phyloP scores from a whole-genome alignment of 2,888 invertebrate species.

The Brachyptera putata region DNA sequence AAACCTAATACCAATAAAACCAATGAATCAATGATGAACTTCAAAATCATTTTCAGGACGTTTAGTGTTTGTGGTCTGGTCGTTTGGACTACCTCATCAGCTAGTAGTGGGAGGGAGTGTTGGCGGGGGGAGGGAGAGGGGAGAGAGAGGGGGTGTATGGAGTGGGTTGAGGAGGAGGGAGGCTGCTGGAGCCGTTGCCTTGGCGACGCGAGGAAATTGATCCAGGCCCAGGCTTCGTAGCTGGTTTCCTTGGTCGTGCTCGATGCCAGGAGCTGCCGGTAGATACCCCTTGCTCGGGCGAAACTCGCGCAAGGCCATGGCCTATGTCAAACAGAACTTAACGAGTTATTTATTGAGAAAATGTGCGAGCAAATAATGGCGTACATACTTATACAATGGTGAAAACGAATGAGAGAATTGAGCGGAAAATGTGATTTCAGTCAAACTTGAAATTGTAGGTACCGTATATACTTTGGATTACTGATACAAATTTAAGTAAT shows the following conservation, averaged over 20 bases:
- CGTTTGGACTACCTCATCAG: slow-evolving; percentile 3
- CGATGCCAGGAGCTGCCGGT: background rate
- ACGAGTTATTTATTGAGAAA: too few species aligned
- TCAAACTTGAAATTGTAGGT: too few species aligned
- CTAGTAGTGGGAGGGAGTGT: background rate
- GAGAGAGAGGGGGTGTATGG: slow-evolving; percentile 1
- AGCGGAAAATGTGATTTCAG: too few species aligned
- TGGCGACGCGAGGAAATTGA: slow-evolving; percentile 26
- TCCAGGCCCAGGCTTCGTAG: slow-evolving; percentile 2
- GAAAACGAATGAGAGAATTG: too few species aligned
- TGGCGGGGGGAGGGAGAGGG: background rate
- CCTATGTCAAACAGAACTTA: too few species aligned
- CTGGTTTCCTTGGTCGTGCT: background rate
- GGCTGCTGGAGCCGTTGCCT: slow-evolving; percentile 14
- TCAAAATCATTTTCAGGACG: slow-evolving; percentile 4
- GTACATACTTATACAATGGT: too few species aligned
- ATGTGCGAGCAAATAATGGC: too few species aligned
- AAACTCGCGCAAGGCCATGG: too few species aligned
- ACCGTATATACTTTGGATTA: too few species aligned
- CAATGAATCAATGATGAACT: slow-evolving; percentile 11
- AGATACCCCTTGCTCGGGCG: too few species aligned
- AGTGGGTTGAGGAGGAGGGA: background rate
- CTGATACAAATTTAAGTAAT: too few species aligned
- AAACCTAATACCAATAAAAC: too few species aligned
- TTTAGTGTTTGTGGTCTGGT: slow-evolving; percentile 17